Base-by-base conservation (phyloP, 2,113 vertebrate species). In the Trichomycterus rosablanca region DNA sequence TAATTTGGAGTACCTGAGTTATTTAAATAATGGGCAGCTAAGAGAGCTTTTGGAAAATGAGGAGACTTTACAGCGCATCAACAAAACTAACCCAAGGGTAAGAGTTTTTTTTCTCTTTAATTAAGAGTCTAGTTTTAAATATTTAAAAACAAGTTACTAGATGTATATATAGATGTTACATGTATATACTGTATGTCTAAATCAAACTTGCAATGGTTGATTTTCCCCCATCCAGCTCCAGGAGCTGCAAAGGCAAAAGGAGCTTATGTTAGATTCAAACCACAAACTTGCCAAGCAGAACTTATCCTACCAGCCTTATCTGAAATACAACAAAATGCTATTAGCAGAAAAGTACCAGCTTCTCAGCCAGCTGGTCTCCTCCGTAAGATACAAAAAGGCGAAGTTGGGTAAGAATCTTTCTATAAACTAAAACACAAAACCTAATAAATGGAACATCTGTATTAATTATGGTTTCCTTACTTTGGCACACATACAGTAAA, bases 31-130 rank as follows among this genome's bases (percentile, higher is more conserved):
- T 10, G 37, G 10, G 45, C 74, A 81, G 22, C 62, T 84, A 49
- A 57, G 72, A 7, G 71, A 75, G 34, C 66, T 82, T 45, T 57
- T 84, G 57, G 54, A 76, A 2, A 74, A 81, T n/a, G 80, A 82
- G 2, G 74, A 76, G 28, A 66, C 52, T 40, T 59, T 82, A 0
- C 59, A n/a, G n/a, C n/a, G n/a, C n/a, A n/a, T n/a, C n/a, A n/a
- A n/a, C n/a, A n/a, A n/a, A n/a, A n/a, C n/a, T n/a, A n/a, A n/a
- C n/a, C n/a, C n/a, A n/a, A n/a, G n/a, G n/a, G n/a, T n/a, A n/a
- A n/a, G n/a, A n/a, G n/a, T n/a, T n/a, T n/a, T n/a, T n/a, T 28
- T 53, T 53, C 12, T 52, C 7, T 10, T 16, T 52, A 18, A 10
- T 57, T 7, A 6, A 50, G 6, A 28, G 12, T 4, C 24, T n/a